phyloP scores from a whole-genome alignment of 2,797 vertebrate species.

The Dermochelys coriacea region DNA sequence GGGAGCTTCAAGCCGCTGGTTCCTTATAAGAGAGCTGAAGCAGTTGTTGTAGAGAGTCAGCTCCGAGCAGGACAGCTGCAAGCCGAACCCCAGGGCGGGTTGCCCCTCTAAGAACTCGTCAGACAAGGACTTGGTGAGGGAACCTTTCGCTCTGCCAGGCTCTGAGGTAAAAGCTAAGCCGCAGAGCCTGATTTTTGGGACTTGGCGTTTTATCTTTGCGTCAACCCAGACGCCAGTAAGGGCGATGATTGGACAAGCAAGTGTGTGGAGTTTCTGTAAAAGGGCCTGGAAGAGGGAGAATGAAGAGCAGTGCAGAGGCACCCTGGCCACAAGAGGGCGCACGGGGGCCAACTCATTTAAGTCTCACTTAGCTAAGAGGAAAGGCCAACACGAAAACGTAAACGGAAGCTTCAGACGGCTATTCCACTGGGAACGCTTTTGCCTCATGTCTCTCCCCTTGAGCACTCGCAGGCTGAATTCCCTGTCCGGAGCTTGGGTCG shows the following conservation, averaged over 20 bases:
- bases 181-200: neutral
- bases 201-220: neutral
- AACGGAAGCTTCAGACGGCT: neutral
- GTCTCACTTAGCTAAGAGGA: neutral
- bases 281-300: neutral
- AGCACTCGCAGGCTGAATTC: neutral
- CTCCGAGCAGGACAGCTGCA: neutral
- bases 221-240: neutral
- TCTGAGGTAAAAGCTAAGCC: too few species aligned
- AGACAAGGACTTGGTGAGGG: neutral
- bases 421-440: neutral
- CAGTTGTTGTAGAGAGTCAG: neutral
- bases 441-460: neutral
- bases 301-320: neutral
- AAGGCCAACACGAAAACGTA: neutral
- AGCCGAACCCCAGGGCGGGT: neutral
- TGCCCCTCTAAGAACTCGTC: neutral
- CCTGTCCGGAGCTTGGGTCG: neutral
- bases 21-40: neutral
- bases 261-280: neutral
- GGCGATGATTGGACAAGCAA: neutral
- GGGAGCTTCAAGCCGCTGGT: neutral
- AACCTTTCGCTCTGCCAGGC: neutral
- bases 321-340: too few species aligned
- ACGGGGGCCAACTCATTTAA: neutral